Evolutionary conservation across 2,113 vertebrate genomes (phyloP).

Genomic region (Mola mola): DNA sequence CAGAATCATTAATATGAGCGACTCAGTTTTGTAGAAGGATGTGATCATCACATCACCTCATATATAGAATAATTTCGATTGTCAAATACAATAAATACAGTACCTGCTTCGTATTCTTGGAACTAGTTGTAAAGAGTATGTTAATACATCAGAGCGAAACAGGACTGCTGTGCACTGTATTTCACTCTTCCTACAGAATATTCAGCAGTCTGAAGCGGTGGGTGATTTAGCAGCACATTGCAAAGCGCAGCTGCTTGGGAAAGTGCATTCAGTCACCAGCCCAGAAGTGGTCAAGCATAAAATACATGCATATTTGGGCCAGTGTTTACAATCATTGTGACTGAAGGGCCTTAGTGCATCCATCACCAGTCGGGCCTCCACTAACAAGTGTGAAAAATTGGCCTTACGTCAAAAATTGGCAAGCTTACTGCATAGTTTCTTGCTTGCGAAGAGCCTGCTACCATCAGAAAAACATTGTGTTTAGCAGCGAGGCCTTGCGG

Average conservation of each 20-base stretch:
- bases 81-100: not conserved
- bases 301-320: constrained; percentile 12
- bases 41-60: too few relatives aligned
- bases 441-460: too few relatives aligned
- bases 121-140: not conserved
- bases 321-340: too few relatives aligned
- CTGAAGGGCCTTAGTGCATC: too few relatives aligned
- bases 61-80: not conserved
- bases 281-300: constrained; percentile 13
- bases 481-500: too few relatives aligned
- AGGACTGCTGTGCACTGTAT: not conserved
- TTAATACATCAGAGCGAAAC: not conserved
- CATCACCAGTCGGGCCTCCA: too few relatives aligned
- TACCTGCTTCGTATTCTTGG: not conserved
- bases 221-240: constrained; percentile 18
- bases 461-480: too few relatives aligned
- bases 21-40: too few relatives aligned
- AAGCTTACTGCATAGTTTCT: too few relatives aligned
- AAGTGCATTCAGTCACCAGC: not conserved
- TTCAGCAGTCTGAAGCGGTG: constrained; percentile 25
- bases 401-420: too few relatives aligned
- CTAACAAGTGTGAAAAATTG: too few relatives aligned
- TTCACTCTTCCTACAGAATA: not conserved
- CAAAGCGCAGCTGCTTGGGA: not conserved
- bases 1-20: too few relatives aligned